Evolutionary conservation across 2,888 invertebrate genomes (phyloP).

Genomic region (Netelia virgata): DNA sequence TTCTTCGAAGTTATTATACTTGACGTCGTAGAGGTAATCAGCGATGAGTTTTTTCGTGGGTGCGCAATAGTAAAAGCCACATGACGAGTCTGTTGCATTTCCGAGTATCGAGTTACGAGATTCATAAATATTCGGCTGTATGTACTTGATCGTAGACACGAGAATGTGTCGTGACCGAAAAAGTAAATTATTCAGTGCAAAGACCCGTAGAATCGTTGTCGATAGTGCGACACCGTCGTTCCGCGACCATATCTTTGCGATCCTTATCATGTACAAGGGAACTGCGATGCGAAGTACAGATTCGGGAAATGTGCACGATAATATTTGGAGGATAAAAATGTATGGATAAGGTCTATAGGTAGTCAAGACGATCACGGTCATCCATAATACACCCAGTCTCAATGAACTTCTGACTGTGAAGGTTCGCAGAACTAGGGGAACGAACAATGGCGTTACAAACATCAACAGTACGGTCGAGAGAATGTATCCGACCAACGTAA

Average conservation of each 20-base stretch:
- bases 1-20: slow-evolving; percentile 21
- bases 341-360: slow-evolving; percentile 47
- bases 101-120: background rate
- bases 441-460: slow-evolving; percentile 50
- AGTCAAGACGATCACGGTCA: slow-evolving; percentile 31
- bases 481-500: slow-evolving; percentile 10
- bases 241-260: slow-evolving; percentile 54
- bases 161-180: slow-evolving; percentile 9
- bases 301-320: slow-evolving; percentile 34
- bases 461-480: slow-evolving; percentile 28
- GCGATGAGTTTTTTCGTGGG: slow-evolving; percentile 18
- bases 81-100: background rate
- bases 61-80: slow-evolving; percentile 31
- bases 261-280: slow-evolving; percentile 42
- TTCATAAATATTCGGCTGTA: background rate
- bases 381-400: slow-evolving; percentile 28
- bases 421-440: slow-evolving; percentile 29
- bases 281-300: slow-evolving; percentile 37
- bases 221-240: slow-evolving; percentile 26
- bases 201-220: slow-evolving; percentile 43
- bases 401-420: slow-evolving; percentile 38
- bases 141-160: slow-evolving; percentile 32
- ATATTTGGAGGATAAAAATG: slow-evolving; percentile 29
- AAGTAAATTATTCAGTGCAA: slow-evolving; percentile 47
- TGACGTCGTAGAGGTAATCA: slow-evolving; percentile 34